A percentile compares a stretch with the other conserved stretches of the same genome.
Evolutionary conservation across 2,797 vertebrate genomes (phyloP).

Genomic region (Halcyon leucocephala): DNA sequence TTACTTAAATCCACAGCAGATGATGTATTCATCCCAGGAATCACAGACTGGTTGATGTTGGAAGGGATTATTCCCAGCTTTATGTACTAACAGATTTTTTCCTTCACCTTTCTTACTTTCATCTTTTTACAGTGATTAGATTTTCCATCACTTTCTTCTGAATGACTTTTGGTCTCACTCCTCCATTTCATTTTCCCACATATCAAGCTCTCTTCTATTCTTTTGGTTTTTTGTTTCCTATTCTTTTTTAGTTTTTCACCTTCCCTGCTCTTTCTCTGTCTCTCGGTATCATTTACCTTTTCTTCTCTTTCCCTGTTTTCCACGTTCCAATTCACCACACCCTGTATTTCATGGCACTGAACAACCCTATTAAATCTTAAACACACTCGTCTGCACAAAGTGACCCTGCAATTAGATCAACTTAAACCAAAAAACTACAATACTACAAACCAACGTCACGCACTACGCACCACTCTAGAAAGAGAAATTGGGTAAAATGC

Average conservation of each 20-base stretch:
- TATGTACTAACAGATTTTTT: background rate
- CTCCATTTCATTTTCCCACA: background rate
- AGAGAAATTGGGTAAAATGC: background rate
- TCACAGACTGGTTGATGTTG: background rate
- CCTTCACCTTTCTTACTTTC: background rate
- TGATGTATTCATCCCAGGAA: background rate
- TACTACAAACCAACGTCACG: background rate
- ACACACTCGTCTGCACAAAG: background rate
- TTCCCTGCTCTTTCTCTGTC: background rate
- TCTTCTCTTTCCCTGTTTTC: background rate
- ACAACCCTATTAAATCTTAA: background rate
- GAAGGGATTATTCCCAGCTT: background rate
- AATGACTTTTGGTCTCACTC: background rate
- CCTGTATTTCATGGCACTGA: background rate
- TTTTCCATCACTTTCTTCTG: background rate
- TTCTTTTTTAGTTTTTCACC: background rate
- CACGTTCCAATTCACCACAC: background rate
- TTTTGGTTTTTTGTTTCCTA: background rate
- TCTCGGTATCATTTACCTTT: background rate
- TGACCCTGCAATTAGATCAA: background rate
- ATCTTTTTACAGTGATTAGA: background rate
- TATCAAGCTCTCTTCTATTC: background rate
- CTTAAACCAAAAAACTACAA: background rate
- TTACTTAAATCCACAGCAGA: background rate
- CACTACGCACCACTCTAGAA: background rate